Base-by-base conservation (phyloP, 1,140 invertebrate species). In the Zaprionus africanus region DNA sequence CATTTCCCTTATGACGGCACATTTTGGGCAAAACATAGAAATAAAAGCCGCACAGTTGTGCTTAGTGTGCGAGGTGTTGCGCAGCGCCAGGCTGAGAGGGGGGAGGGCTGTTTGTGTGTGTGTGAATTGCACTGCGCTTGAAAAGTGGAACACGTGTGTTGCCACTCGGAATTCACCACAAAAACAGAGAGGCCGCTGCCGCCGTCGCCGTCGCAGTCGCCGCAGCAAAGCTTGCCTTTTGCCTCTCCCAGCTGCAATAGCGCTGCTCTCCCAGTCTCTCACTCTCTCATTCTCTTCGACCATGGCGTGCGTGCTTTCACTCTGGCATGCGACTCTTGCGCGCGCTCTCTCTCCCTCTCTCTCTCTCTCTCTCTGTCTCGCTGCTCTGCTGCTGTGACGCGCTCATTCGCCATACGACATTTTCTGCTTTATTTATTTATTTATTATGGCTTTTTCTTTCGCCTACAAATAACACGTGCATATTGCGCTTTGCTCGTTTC, bases 381-480 rank as follows among this genome's bases (percentile, higher is more conserved):
- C 28, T 36, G 56, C 38, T n/a, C n/a, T 43, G 13, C 13, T n/a
- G 38, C 38, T 41, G 13, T 41, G 13, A 15, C 38, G 38, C 34
- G 15, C 63, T 57, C 43, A 17, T 49, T 19, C 17, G 46, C 19
- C 34, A 31, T 41, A 53, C 56, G 63, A 66, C 26, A 60, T 54
- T 65, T 63, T 72, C 34, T 34, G 51, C 56, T 12, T 76, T 36
- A 72, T 69, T 82, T 67, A 79, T 79, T 80, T 66, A 58, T 70
- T 63, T 77, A 64, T 81, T 82, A 26, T 76, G 60, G 60, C 58
- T 64, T 69, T 72, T 69, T 68, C 46, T 85, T 71, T 79, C 61
- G 62, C 53, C 43, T 72, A 79, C 84, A 79, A 90, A 84, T 78
- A 90, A 82, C 86, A 90, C 85, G 85, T 90, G 86, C 85, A 85